These are phyloP conservation scores for Luehdorfia chinensis DNA, from an alignment of 1,140 invertebrate species.

Conservation along the genomic window DNA sequence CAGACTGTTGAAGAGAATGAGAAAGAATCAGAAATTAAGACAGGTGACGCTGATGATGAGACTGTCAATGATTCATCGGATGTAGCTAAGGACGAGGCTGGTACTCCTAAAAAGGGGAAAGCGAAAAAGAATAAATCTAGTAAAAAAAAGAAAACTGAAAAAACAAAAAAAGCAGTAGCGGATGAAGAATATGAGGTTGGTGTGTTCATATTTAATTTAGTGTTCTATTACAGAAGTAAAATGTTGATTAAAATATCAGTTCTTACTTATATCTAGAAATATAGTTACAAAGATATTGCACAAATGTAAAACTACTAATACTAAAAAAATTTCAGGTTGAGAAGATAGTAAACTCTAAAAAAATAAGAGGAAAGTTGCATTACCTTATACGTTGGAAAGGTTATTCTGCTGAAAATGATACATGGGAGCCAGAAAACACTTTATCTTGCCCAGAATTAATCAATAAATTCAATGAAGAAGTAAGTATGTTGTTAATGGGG, in stretches of 20 bases:
- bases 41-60: constrained; percentile 20
- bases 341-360: constrained; percentile 82
- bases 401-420: constrained; percentile 84
- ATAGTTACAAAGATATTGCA: no score
- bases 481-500: constrained; percentile 24
- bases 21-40: constrained; percentile 18
- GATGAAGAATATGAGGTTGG: constrained; percentile 63
- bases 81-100: constrained; percentile 1
- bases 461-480: constrained; percentile 79
- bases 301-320: no score
- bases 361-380: constrained; percentile 81
- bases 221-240: background rate
- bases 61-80: constrained; percentile 6
- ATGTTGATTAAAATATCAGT: no score
- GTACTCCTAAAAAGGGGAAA: constrained; percentile 20
- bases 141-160: constrained; percentile 49
- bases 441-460: constrained; percentile 84
- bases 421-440: constrained; percentile 88
- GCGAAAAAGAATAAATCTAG: constrained; percentile 14
- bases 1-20: constrained; percentile 24
- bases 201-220: constrained; percentile 1
- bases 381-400: constrained; percentile 91
- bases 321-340: constrained; percentile 78
- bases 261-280: no score
- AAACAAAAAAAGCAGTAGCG: constrained; percentile 31